Evolutionary conservation across 2,113 vertebrate genomes (phyloP).

Genomic region (Desmodus rotundus): DNA sequence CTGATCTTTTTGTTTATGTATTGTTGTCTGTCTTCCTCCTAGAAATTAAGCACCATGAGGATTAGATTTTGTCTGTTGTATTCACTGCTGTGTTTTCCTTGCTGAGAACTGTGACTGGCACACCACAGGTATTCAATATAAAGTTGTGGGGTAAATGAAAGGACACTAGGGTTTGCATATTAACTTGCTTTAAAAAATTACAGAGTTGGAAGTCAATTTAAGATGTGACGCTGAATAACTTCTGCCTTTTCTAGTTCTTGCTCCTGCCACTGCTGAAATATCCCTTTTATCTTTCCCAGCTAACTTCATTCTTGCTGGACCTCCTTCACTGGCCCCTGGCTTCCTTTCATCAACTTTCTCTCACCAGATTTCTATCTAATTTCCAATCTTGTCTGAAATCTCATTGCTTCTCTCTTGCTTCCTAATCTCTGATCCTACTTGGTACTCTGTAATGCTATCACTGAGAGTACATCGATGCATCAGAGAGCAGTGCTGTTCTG

Average conservation of each 20-base stretch:
- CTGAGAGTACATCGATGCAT: not conserved
- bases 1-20: conserved; percentile 21
- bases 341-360: conserved; percentile 47
- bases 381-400: conserved; percentile 51
- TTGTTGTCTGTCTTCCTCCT: not conserved
- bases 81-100: not conserved
- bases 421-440: not conserved
- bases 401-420: conserved; percentile 26
- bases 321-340: not conserved
- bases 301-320: not conserved
- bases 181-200: conserved; percentile 33
- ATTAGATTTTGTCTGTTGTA: conserved; percentile 32
- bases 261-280: not conserved
- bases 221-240: not conserved
- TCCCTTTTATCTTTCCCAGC: not conserved
- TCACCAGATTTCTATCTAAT: conserved; percentile 27
- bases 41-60: not conserved
- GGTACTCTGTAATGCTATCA: not conserved
- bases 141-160: conserved; percentile 47
- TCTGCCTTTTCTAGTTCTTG: not conserved
- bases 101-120: not conserved
- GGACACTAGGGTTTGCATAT: conserved; percentile 44
- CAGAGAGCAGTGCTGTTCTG: not conserved
- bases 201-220: not conserved
- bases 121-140: not conserved